Percentiles rank a stretch among this genome's conserved stretches.
Evolutionary conservation across 2,797 vertebrate species (phyloP).

Genomic region (Sebastes melanostomus): DNA sequence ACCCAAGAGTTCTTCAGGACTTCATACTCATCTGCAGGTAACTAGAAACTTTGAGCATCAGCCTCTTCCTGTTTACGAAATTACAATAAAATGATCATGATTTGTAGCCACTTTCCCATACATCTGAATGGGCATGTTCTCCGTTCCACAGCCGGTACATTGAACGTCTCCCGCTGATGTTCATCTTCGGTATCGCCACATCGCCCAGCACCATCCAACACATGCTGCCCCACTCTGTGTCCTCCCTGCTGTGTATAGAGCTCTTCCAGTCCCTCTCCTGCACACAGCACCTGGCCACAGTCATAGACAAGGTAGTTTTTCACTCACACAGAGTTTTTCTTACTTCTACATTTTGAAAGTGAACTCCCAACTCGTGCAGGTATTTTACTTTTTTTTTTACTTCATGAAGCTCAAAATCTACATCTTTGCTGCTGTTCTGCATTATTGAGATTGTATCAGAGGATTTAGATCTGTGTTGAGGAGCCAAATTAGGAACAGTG

Average conservation of each 20-base stretch:
- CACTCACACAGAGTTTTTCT: neutral
- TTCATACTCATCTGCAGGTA: conserved; percentile 96
- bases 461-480: neutral
- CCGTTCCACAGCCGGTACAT: conserved; percentile 85
- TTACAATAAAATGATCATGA: neutral
- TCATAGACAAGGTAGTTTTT: conserved; percentile 91
- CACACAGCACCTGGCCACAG: conserved; percentile 91
- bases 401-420: neutral
- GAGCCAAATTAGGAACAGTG: neutral
- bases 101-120: neutral
- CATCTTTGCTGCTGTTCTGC: neutral
- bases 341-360: neutral
- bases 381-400: neutral
- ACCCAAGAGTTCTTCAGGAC: conserved; percentile 90
- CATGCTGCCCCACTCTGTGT: conserved; percentile 93
- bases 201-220: conserved; percentile 94
- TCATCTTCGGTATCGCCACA: conserved; percentile 96
- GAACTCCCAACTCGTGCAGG: neutral
- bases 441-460: neutral
- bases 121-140: neutral
- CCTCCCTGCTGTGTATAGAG: conserved; percentile 93
- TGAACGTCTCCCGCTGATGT: conserved; percentile 88
- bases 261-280: conserved; percentile 96
- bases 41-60: neutral
- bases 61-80: neutral